Conservation (phyloP, 2,797 vertebrate genomes). For the Brachyalestes nurse region DNA sequence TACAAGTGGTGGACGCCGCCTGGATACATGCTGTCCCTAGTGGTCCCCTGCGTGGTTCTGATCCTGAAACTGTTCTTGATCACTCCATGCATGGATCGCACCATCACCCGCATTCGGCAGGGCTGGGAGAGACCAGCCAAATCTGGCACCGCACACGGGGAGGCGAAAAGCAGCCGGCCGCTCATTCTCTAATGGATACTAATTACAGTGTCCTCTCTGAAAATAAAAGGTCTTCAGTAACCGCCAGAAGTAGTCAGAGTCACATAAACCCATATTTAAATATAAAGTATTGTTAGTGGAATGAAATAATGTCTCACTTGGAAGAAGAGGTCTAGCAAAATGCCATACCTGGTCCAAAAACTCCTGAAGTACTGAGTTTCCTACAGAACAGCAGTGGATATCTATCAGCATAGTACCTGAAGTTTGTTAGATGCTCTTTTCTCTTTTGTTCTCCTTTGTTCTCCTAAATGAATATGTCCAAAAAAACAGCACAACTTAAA, state of each 20-base stretch:
- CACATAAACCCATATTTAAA: neutral
- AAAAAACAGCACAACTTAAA: too few relatives aligned
- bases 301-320: neutral
- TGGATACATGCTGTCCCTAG: constrained; percentile 81
- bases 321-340: neutral
- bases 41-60: constrained; percentile 84
- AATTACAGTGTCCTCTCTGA: neutral
- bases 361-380: too few relatives aligned
- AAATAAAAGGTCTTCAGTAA: neutral
- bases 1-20: constrained; percentile 87
- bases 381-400: too few relatives aligned
- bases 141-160: constrained; percentile 19
- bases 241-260: neutral
- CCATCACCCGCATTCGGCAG: constrained; percentile 83
- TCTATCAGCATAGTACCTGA: too few relatives aligned
- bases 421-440: too few relatives aligned
- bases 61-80: constrained; percentile 85
- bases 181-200: constrained; percentile 59
- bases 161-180: constrained; percentile 36
- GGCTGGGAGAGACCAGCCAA: constrained; percentile 84
- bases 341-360: too few relatives aligned
- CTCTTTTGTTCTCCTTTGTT: too few relatives aligned
- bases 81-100: constrained; percentile 85
- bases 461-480: too few relatives aligned
- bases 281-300: neutral